A percentile compares a stretch with the other conserved stretches of the same genome.
phyloP scores from a whole-genome alignment of 2,797 vertebrate genomes.

The Agapornis canus region DNA sequence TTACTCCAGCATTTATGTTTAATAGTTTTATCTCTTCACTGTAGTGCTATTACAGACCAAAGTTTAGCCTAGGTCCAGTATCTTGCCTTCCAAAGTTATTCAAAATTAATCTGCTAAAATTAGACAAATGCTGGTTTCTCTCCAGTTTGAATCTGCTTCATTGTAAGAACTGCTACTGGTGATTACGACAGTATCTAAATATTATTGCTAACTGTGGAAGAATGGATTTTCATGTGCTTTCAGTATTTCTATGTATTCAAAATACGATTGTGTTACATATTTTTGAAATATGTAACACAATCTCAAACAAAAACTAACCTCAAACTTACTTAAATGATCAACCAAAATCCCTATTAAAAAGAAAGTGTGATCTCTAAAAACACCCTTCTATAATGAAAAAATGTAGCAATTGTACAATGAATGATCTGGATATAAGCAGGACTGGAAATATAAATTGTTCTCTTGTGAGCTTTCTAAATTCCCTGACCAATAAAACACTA shows the following conservation, averaged over 20 bases:
- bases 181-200: not conserved
- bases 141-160: slow-evolving; percentile 11
- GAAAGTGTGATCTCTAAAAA: not conserved
- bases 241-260: not conserved
- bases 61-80: not conserved
- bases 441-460: not conserved
- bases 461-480: not conserved
- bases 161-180: not conserved
- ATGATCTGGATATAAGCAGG: not conserved
- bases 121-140: not conserved
- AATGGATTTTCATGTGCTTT: not conserved
- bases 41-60: not conserved
- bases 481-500: not conserved
- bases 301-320: not conserved
- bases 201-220: not conserved
- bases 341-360: not conserved
- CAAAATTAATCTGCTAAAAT: not conserved
- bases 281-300: not conserved
- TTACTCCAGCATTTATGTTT: not conserved
- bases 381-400: not conserved
- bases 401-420: not conserved
- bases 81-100: slow-evolving; percentile 6
- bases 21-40: not conserved
- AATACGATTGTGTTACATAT: not conserved
- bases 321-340: not conserved